phyloP scores from a whole-genome alignment of 2,888 invertebrate genomes.

The Cheilosia grossa region DNA sequence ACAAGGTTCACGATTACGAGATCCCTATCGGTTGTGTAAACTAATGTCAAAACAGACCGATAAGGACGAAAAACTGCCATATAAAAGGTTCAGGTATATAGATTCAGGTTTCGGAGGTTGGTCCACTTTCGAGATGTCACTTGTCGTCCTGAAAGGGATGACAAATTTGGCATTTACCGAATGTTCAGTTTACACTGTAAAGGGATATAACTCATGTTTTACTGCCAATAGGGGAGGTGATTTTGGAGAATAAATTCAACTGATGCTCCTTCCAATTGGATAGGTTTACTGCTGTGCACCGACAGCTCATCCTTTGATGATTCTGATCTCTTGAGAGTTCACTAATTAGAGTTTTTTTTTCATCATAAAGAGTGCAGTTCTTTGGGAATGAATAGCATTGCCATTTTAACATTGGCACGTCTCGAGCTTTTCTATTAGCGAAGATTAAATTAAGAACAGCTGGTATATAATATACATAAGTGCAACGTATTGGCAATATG shows the following conservation, averaged over 20 bases:
- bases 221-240: constrained; percentile 1
- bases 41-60: constrained; percentile 66
- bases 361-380: background rate
- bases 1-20: constrained; percentile 52
- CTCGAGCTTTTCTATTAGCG: no score
- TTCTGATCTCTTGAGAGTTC: background rate
- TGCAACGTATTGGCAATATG: no score
- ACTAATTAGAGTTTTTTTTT: background rate
- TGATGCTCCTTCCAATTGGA: background rate
- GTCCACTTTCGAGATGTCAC: constrained; percentile 40
- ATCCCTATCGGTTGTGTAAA: constrained; percentile 68
- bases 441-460: no score
- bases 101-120: constrained; percentile 31
- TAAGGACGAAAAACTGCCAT: constrained; percentile 38
- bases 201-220: constrained; percentile 24
- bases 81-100: constrained; percentile 11
- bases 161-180: constrained; percentile 54
- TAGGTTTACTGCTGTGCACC: background rate
- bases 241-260: constrained; percentile 6
- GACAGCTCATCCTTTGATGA: background rate
- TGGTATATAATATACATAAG: no score
- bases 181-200: constrained; percentile 21
- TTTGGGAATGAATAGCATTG: no score
- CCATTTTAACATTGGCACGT: no score
- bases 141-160: constrained; percentile 34